phyloP scores from a whole-genome alignment of 2,888 invertebrate species.

The Allolobophora icterica region DNA sequence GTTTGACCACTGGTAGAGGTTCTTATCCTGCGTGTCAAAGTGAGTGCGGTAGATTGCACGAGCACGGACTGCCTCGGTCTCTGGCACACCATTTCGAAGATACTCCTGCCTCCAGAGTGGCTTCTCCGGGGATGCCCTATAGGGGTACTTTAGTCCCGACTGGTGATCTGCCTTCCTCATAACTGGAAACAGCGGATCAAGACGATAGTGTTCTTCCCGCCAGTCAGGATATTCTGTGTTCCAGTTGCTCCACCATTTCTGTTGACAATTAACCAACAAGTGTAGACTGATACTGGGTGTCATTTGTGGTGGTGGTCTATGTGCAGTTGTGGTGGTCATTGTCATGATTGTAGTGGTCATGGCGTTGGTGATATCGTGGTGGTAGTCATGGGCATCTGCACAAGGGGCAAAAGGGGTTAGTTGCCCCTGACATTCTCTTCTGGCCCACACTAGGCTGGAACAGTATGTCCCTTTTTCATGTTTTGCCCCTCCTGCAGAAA shows the following conservation, averaged over 20 bases:
- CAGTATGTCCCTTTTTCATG: neutral
- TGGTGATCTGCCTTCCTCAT: conserved; percentile 44
- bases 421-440: neutral
- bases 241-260: conserved; percentile 47
- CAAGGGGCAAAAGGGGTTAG: neutral
- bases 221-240: conserved; percentile 44
- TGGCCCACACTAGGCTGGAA: neutral
- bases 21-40: conserved; percentile 54
- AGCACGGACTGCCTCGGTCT: conserved; percentile 57
- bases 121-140: conserved; percentile 38
- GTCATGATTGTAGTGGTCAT: too few species aligned
- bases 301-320: neutral
- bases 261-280: neutral
- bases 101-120: conserved; percentile 47
- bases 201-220: conserved; percentile 47
- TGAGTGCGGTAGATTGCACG: conserved; percentile 55
- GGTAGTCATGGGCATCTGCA: neutral
- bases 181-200: conserved; percentile 43
- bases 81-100: conserved; percentile 52
- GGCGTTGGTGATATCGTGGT: neutral
- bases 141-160: conserved; percentile 41
- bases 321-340: neutral
- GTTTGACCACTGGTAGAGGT: conserved; percentile 61
- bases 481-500: neutral
- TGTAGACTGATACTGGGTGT: neutral